These are phyloP conservation scores for Eupithecia pulchellata DNA, from an alignment of 2,888 invertebrate genomes.

Conservation along the genomic window DNA sequence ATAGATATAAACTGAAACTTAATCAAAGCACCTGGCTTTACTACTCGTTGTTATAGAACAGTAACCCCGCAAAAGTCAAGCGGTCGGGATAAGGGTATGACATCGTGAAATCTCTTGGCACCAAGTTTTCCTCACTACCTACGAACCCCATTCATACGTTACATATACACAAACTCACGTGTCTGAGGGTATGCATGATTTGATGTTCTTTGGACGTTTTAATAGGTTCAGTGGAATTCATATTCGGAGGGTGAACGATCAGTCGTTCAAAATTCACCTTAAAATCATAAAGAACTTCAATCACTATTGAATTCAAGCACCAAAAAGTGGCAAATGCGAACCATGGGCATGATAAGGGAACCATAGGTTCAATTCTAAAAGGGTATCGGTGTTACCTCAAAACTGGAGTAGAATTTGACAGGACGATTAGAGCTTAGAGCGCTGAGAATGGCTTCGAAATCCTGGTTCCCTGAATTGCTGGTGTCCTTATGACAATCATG, in stretches of 20 bases:
- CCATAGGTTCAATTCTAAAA: neutral
- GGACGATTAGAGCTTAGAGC: neutral
- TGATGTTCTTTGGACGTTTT: neutral
- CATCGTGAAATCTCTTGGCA: constrained; percentile 9
- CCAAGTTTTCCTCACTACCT: neutral
- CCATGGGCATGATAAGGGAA: neutral
- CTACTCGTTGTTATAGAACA: neutral
- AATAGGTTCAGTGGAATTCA: neutral
- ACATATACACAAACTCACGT: neutral
- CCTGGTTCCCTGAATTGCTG: neutral
- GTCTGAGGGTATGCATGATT: neutral
- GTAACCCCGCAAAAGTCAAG: constrained; percentile 2
- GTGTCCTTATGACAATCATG: no score
- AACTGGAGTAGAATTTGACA: neutral
- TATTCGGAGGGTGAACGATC: neutral
- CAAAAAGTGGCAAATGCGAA: neutral
- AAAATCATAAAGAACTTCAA: neutral
- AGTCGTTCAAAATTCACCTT: neutral
- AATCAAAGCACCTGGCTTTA: constrained; percentile 1
- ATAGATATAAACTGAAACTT: neutral
- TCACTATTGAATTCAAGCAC: neutral
- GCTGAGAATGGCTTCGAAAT: neutral
- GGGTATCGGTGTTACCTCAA: neutral
- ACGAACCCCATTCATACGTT: constrained; percentile 7
- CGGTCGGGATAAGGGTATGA: constrained; percentile 8